phyloP scores from a whole-genome alignment of 2,888 invertebrate species.

The Luperina nickerlii region DNA sequence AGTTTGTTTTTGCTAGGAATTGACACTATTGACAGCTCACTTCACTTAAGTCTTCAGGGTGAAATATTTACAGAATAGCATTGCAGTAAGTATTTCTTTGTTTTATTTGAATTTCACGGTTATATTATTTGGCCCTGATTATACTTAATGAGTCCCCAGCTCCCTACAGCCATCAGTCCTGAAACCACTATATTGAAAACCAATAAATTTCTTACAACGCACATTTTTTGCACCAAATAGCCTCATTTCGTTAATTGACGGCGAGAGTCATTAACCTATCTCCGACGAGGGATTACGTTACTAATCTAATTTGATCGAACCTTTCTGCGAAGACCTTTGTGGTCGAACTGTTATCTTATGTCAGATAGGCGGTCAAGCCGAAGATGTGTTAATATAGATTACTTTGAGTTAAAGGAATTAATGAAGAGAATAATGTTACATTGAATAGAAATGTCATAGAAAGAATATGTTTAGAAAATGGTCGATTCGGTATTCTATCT shows the following conservation, averaged over 20 bases:
- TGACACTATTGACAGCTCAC: too few relatives aligned
- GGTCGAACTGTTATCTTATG: slow-evolving; percentile 10
- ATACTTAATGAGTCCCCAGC: slow-evolving; percentile 13
- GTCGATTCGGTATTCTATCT: not conserved
- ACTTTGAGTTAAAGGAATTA: not conserved
- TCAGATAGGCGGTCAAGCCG: not conserved
- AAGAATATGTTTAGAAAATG: not conserved
- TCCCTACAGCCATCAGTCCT: slow-evolving; percentile 32
- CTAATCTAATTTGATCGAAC: slow-evolving; percentile 46
- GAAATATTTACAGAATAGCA: too few relatives aligned
- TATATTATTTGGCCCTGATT: slow-evolving; percentile 39
- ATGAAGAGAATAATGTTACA: not conserved
- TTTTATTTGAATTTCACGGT: not conserved
- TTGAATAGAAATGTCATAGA: not conserved
- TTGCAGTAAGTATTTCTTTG: not conserved
- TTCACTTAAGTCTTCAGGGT: too few relatives aligned
- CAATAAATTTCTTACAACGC: slow-evolving; percentile 44
- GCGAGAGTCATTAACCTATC: slow-evolving; percentile 47
- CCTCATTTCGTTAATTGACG: slow-evolving; percentile 53
- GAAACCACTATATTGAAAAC: slow-evolving; percentile 31
- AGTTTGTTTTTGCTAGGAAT: too few relatives aligned
- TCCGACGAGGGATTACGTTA: slow-evolving; percentile 32
- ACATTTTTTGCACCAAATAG: slow-evolving; percentile 53
- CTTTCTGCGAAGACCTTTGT: slow-evolving; percentile 25
- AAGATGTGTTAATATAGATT: slow-evolving; percentile 8